Base-by-base conservation (phyloP, 2,797 vertebrate species). In the Spea hammondii region DNA sequence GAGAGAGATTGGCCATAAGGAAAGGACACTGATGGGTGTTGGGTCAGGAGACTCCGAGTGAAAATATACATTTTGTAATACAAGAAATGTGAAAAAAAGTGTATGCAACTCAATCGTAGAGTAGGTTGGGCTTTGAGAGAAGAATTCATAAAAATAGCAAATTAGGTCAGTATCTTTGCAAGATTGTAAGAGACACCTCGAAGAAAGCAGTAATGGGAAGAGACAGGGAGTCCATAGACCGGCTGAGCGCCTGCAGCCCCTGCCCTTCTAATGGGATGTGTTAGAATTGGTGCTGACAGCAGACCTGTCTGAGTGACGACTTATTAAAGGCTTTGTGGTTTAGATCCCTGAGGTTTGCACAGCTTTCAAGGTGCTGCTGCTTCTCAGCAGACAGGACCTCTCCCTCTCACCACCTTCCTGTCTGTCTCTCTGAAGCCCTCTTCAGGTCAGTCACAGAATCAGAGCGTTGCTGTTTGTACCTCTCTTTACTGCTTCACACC, bases 361-460 rank as follows among this genome's bases (percentile, higher is more conserved):
- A 8, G 73, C 67, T 70, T 65, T 70, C 45, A 66, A 53, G 59
- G 67, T 76, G 68, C 64, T 66, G 62, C 73, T 65, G 53, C 65
- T 72, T 9, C 32, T 17, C 53, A 60, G 45, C 6, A 57, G 60
- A 11, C 53, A 72, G 53, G 13, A 72, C 60, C 53, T 67, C 49
- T 70, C 70, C 44, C 55, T 60, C 70, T 72, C 55, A 17, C 12
- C 66, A 47, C 53, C 55, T 51, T 46, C 74, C 32, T 70, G 44
- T n/a, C 49, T 32, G 72, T 75, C n/a, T 66, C 79, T 76, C 62
- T 80, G 68, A 72, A 72, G 54, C 62, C 54, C 62, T 77, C 79
- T 81, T 74, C 69, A 66, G 68, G 54, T 68, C n/a, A n/a, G 67
- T 75, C 70, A 49, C 65, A 65, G 69, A 65, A 79, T 50, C 55